Percentiles rank a stretch among this genome's conserved stretches.
These are phyloP conservation scores for Drosophila atroscutellata DNA, from an alignment of 2,888 invertebrate species.

Conservation along the genomic window DNA sequence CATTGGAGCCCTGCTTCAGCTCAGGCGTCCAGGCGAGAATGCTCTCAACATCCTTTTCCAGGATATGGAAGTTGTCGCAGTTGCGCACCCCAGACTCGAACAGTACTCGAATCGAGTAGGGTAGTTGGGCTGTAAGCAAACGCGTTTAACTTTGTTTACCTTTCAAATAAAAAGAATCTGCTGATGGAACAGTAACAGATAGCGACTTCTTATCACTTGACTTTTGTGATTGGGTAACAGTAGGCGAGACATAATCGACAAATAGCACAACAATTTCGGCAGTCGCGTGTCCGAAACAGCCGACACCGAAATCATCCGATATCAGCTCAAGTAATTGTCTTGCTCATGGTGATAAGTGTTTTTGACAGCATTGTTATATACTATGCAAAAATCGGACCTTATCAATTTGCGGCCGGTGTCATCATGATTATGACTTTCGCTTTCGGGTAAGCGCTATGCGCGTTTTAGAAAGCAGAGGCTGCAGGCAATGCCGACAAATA, in stretches of 20 bases:
- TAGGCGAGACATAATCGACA: neutral
- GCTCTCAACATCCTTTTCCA: conserved; percentile 93
- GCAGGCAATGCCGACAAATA: neutral
- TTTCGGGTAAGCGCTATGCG: conserved; percentile 38
- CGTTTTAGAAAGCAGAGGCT: conserved; percentile 44
- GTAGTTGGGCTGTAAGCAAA: conserved; percentile 89
- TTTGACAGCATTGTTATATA: conserved; percentile 12
- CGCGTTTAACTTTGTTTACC: neutral
- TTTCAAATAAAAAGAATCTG: conserved; percentile 2
- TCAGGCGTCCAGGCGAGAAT: conserved; percentile 93
- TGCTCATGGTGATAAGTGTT: conserved; percentile 52
- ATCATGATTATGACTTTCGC: conserved; percentile 61
- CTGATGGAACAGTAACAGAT: conserved; percentile 10
- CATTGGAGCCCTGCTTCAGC: conserved; percentile 84
- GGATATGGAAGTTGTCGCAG: conserved; percentile 97
- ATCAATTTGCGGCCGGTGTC: conserved; percentile 38
- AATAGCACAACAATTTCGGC: conserved; percentile 4
- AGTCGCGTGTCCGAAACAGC: conserved; percentile 24
- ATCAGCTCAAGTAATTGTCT: conserved; percentile 37
- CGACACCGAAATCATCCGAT: conserved; percentile 52
- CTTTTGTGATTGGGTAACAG: conserved; percentile 14
- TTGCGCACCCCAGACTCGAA: conserved; percentile 98
- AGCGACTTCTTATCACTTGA: conserved; percentile 27
- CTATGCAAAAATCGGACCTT: conserved; percentile 27
- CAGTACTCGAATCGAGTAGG: conserved; percentile 95